Conservation (phyloP, 2,113 vertebrate species). For the Oceanites oceanicus region DNA sequence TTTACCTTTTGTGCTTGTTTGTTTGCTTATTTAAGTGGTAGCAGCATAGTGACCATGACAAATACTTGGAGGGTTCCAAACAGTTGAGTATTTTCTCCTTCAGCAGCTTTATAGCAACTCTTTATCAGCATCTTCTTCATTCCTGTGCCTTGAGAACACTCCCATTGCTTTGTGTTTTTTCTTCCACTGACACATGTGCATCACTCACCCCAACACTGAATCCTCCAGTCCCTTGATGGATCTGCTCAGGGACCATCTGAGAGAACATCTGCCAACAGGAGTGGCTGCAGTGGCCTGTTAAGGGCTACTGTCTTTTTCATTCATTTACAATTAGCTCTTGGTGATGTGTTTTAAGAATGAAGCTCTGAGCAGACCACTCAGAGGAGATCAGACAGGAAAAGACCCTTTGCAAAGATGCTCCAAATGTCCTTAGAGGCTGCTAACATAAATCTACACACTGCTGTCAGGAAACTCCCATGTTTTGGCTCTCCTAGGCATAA, state of each 20-base stretch:
- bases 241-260: not conserved
- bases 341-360: not conserved
- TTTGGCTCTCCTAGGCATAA: not conserved
- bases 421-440: not conserved
- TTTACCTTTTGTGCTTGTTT: slow-evolving; percentile 47
- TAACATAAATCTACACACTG: not conserved
- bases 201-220: not conserved
- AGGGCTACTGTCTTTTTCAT: not conserved
- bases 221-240: not conserved
- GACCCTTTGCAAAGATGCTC: not conserved
- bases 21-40: slow-evolving; percentile 60
- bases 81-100: not conserved
- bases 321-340: not conserved
- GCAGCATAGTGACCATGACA: slow-evolving; percentile 40
- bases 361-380: not conserved
- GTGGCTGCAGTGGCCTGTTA: not conserved
- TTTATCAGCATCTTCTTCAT: not conserved
- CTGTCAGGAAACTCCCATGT: not conserved
- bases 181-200: not conserved
- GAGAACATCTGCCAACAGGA: not conserved
- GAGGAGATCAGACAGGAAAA: not conserved
- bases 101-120: not conserved
- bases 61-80: slow-evolving; percentile 10
- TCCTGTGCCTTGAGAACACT: not conserved
- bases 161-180: not conserved